Evolutionary conservation across 2,888 invertebrate species (phyloP).

Genomic region (Melanchra persicariae): DNA sequence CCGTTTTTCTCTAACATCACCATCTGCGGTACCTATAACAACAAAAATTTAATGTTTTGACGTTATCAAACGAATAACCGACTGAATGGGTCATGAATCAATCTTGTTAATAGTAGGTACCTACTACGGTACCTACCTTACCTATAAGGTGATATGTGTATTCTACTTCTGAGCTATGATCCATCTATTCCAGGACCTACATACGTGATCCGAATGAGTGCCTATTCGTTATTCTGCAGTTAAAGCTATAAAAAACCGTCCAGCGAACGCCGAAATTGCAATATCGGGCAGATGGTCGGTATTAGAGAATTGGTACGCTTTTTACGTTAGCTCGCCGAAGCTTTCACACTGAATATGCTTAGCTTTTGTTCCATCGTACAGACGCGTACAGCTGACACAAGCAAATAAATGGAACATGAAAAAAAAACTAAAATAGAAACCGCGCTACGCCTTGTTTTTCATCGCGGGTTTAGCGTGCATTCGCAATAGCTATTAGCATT

Average conservation of each 20-base stretch:
- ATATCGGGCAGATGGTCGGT: conserved; percentile 67
- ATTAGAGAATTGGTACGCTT: conserved; percentile 58
- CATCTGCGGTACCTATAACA: too few relatives aligned
- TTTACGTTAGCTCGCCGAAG: conserved; percentile 33
- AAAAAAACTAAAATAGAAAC: conserved; percentile 46
- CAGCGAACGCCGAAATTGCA: conserved; percentile 64
- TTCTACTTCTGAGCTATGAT: not conserved
- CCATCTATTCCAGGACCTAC: conserved; percentile 1
- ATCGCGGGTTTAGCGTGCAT: conserved; percentile 10
- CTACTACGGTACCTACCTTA: not conserved
- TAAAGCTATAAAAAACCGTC: conserved; percentile 62
- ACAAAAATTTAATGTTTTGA: too few relatives aligned
- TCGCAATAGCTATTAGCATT: conserved; percentile 33
- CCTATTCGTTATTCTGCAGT: conserved; percentile 22
- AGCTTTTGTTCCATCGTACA: conserved; percentile 59
- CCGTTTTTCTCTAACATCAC: too few relatives aligned
- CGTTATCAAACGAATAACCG: too few relatives aligned
- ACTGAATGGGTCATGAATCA: too few relatives aligned
- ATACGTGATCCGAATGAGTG: conserved; percentile 5
- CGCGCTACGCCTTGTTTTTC: conserved; percentile 33
- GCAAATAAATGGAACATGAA: conserved; percentile 50
- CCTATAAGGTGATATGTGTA: not conserved
- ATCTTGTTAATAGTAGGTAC: too few relatives aligned
- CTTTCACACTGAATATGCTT: conserved; percentile 60
- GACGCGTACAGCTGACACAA: conserved; percentile 55